Base-by-base conservation (phyloP, 2,113 vertebrate genomes). In the Mobula hypostoma region DNA sequence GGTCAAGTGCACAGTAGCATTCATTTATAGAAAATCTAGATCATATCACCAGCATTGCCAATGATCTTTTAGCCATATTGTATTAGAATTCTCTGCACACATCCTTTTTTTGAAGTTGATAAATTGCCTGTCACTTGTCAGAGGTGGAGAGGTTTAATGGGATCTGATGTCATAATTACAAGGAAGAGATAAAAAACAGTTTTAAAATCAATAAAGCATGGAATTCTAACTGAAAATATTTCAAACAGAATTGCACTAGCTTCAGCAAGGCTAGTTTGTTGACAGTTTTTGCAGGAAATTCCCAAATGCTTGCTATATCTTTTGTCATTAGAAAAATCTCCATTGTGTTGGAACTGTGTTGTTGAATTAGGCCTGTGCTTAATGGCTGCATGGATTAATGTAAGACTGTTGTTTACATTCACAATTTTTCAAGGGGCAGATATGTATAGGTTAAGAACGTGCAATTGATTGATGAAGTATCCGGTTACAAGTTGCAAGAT, bases 71-170 rank as follows among this genome's bases (percentile, higher is more conserved):
- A 48, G 74, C 68, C 11, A 29, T 15, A 56, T 40, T 72, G 90
- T n/a, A 79, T 92, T 88, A 94, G 21, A n/a, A 72, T 94, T 94
- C 48, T 24, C 93, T 79, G 87, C 94, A 95, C 95, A 95, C 95
- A 94, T 95, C 95, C 95, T 96, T 95, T 95, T 0, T 0, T 85
- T 95, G 92, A 95, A 94, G 94, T 95, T 95, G 95, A 96, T 95
- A 95, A 96, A 96, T 94, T 94, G 94, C 56, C 94, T 94, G 94
- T 95, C 95, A 95, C 94, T 94, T 94, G 77, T 94, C 95, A 94
- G 93, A 94, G 94, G 94, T 94, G 87, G 74, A 94, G 94, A 95
- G 94, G 36, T 94, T 93, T 93, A 93, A 93, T 93, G 40, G 68
- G 94, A 95, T 94, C 74, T 94, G 94, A 83, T 94, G 94, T 80